phyloP scores from a whole-genome alignment of 2,113 vertebrate species.

The Callorhinus ursinus region DNA sequence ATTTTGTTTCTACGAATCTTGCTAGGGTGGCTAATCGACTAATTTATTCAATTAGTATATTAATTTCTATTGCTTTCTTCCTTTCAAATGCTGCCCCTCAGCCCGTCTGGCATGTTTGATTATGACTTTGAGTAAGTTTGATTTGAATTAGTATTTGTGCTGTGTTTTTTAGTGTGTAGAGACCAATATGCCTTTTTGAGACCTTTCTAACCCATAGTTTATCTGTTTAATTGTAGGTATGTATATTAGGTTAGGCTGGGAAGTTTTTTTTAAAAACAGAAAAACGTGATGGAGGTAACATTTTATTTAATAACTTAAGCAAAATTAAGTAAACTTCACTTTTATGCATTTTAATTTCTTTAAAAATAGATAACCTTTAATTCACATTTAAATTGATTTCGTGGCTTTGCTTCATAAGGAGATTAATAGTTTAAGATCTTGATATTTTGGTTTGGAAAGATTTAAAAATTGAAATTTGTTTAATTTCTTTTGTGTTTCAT shows the following conservation, averaged over 20 bases:
- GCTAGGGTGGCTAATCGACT: slow-evolving; percentile 89
- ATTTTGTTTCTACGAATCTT: slow-evolving; percentile 81
- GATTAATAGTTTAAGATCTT: slow-evolving; percentile 78
- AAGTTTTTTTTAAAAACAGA: slow-evolving; percentile 90
- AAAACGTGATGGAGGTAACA: slow-evolving; percentile 90
- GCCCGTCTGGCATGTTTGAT: slow-evolving; percentile 99
- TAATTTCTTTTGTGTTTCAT: slow-evolving; percentile 72
- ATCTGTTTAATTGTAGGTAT: slow-evolving; percentile 92
- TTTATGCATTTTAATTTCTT: slow-evolving; percentile 84
- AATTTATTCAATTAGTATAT: slow-evolving; percentile 90
- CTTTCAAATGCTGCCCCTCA: slow-evolving; percentile 94
- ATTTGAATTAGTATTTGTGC: slow-evolving; percentile 93
- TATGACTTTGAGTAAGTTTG: slow-evolving; percentile 99
- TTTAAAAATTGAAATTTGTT: slow-evolving; percentile 71
- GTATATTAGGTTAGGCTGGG: slow-evolving; percentile 92
- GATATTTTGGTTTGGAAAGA: slow-evolving; percentile 80
- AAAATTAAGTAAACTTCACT: slow-evolving; percentile 86
- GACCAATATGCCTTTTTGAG: slow-evolving; percentile 85
- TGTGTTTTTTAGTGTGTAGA: slow-evolving; percentile 88
- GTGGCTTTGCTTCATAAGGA: slow-evolving; percentile 87
- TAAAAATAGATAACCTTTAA: slow-evolving; percentile 83
- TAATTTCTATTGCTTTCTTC: slow-evolving; percentile 98
- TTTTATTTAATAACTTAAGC: slow-evolving; percentile 90
- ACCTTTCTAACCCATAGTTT: slow-evolving; percentile 89
- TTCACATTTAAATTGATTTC: slow-evolving; percentile 82